These are phyloP conservation scores for Magallana gigas DNA, from an alignment of 1,140 invertebrate genomes.

Conservation along the genomic window DNA sequence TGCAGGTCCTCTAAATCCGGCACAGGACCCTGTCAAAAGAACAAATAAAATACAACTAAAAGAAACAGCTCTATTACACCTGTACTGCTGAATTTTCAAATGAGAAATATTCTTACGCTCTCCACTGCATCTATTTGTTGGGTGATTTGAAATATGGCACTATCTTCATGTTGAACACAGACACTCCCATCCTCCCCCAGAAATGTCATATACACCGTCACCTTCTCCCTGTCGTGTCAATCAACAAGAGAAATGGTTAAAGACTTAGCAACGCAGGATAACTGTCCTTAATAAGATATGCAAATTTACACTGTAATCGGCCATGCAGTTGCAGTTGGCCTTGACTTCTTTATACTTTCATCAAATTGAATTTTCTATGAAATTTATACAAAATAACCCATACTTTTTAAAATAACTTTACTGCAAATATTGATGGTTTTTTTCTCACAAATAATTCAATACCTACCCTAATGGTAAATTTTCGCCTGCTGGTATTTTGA, in stretches of 20 bases:
- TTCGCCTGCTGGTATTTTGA: conserved; percentile 45
- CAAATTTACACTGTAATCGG: too few relatives aligned
- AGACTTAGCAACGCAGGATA: too few relatives aligned
- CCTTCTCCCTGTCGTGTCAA: conserved; percentile 46
- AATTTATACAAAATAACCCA: too few relatives aligned
- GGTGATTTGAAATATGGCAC: conserved; percentile 3
- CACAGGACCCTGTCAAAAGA: conserved; percentile 10
- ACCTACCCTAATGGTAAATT: conserved; percentile 44
- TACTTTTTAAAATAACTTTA: too few relatives aligned
- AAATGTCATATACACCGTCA: conserved; percentile 42
- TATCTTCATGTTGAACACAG: conserved; percentile 50
- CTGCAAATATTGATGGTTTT: too few relatives aligned
- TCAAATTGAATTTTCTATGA: too few relatives aligned
- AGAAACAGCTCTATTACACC: not conserved
- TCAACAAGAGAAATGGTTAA: too few relatives aligned
- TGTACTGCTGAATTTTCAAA: too few relatives aligned
- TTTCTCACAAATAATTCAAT: too few relatives aligned
- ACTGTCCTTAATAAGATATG: too few relatives aligned
- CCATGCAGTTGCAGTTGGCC: too few relatives aligned
- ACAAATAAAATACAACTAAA: not conserved
- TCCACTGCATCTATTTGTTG: not conserved
- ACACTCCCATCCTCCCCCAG: conserved; percentile 37
- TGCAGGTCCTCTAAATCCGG: conserved; percentile 26
- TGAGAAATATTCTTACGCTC: not conserved
- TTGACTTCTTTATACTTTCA: too few relatives aligned